Conservation (phyloP, 2,113 vertebrate species). For the Tychaedon coryphoeus region DNA sequence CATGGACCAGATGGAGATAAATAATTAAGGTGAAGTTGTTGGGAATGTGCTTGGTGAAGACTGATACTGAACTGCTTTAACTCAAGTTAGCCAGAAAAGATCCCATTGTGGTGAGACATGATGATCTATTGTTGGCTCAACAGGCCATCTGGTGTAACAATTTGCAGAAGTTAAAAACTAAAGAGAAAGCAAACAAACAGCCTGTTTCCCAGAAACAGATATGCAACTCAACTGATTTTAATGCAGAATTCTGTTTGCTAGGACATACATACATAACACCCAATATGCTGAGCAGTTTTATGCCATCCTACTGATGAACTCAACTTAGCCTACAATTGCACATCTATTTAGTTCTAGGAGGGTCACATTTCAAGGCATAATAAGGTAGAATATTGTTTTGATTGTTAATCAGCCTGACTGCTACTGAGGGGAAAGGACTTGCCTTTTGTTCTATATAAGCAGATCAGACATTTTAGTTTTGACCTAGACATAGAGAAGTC, state of each 20-base stretch:
- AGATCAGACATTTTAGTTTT: not conserved
- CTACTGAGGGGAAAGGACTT: not conserved
- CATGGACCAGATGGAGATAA: not conserved
- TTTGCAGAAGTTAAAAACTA: not conserved
- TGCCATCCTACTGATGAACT: not conserved
- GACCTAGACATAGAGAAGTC: not conserved
- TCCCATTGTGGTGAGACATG: not conserved
- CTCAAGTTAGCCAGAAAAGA: not conserved
- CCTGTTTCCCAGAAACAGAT: not conserved
- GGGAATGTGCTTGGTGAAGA: not conserved
- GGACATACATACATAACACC: not conserved
- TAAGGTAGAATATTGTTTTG: not conserved
- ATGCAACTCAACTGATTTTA: not conserved
- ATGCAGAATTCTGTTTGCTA: not conserved
- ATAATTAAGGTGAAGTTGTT: not conserved
- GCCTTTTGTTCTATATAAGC: not conserved
- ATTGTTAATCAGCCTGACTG: not conserved
- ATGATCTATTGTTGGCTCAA: conserved; percentile 39
- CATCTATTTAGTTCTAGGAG: not conserved
- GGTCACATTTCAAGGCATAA: not conserved
- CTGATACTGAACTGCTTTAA: not conserved
- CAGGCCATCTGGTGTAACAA: conserved; percentile 33
- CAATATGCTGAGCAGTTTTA: not conserved
- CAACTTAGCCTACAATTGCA: not conserved
- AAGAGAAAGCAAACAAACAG: conserved; percentile 4